Conservation (phyloP, 2,113 vertebrate genomes). For the Bubalus kerabau region DNA sequence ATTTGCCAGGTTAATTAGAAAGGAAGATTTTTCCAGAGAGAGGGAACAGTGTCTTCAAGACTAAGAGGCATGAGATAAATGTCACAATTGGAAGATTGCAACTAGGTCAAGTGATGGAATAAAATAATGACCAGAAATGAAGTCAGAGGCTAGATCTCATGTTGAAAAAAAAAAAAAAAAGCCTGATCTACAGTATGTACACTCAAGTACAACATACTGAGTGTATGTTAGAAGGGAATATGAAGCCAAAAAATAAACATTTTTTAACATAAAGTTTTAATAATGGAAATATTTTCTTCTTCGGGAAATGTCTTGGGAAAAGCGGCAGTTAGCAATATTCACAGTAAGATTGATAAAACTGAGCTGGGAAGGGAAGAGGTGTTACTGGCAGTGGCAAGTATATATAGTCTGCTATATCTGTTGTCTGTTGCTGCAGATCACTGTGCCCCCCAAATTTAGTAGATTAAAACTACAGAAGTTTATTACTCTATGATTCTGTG, state of each 20-base stretch:
- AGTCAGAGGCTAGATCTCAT: not conserved
- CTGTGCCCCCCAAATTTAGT: not conserved
- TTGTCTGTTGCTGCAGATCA: not conserved
- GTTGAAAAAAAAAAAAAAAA: not conserved
- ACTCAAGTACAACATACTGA: not conserved
- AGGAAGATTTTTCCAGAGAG: not conserved
- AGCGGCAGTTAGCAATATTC: not conserved
- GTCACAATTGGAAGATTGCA: not conserved
- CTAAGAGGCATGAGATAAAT: not conserved
- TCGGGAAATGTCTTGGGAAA: not conserved
- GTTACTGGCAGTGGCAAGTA: not conserved
- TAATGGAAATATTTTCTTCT: not conserved
- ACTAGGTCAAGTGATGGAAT: not conserved
- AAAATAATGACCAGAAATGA: not conserved
- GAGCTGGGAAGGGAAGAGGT: not conserved
- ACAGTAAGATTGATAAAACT: not conserved
- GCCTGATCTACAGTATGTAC: not conserved
- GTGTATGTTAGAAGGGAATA: not conserved
- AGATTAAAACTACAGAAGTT: not conserved
- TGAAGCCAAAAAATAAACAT: not conserved
- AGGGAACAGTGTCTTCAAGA: not conserved
- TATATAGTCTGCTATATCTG: fast-evolving
- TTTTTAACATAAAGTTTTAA: not conserved
- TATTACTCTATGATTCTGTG: not conserved
- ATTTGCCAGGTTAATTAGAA: not conserved